These are phyloP conservation scores for Dryoscopus gambensis DNA, from an alignment of 2,113 vertebrate genomes.

Conservation along the genomic window DNA sequence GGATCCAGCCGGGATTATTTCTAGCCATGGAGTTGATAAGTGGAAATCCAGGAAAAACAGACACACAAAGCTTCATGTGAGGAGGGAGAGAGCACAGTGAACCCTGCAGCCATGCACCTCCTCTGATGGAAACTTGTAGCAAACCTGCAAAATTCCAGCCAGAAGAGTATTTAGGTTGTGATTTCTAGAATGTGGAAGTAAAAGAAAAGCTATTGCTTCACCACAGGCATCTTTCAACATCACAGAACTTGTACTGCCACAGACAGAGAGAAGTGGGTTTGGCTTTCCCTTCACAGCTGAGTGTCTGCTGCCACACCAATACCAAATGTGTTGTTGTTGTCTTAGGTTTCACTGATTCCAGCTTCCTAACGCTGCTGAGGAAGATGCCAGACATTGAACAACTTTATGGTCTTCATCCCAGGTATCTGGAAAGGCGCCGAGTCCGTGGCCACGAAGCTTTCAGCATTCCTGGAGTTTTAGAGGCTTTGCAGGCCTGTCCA, in stretches of 20 bases:
- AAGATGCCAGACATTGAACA: conserved; percentile 99
- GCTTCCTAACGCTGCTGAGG: conserved; percentile 92
- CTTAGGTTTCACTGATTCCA: conserved; percentile 95
- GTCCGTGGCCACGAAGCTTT: conserved; percentile 94
- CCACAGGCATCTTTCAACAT: background rate
- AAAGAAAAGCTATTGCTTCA: background rate
- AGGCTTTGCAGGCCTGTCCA: conserved; percentile 94
- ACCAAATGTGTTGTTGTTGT: conserved; percentile 54
- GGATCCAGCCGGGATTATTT: background rate
- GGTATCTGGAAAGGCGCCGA: conserved; percentile 92
- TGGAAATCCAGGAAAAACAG: background rate
- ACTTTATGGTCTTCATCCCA: conserved; percentile 95
- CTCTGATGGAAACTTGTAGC: background rate
- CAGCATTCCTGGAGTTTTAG: conserved; percentile 96
- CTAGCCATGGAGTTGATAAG: background rate
- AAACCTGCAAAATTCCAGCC: background rate
- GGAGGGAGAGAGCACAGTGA: background rate
- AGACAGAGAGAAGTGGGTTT: background rate
- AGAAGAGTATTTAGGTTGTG: background rate
- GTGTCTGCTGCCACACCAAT: conserved; percentile 4
- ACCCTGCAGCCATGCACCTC: background rate
- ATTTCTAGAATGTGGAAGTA: background rate
- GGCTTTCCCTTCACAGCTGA: background rate
- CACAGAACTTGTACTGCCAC: background rate
- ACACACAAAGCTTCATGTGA: background rate